Conservation (phyloP, 2,113 vertebrate species). For the Oophaga pumilio region DNA sequence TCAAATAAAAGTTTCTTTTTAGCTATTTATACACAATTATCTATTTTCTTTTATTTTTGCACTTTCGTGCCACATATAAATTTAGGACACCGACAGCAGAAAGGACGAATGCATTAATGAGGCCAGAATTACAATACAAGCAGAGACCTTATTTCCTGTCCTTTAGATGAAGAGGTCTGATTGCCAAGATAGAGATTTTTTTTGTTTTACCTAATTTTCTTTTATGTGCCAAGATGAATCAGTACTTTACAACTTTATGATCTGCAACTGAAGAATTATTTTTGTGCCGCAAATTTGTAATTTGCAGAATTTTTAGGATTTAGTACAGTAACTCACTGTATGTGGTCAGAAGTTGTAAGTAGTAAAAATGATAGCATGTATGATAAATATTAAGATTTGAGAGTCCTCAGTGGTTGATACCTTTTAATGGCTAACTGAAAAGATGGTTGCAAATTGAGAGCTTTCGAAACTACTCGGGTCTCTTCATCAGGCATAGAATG, state of each 20-base stretch:
- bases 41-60: not conserved
- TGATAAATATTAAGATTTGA: too few relatives aligned
- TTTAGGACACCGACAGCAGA: not conserved
- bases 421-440: too few relatives aligned
- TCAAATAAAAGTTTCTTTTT: not conserved
- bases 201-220: not conserved
- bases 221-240: slow-evolving; percentile 13
- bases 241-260: not conserved
- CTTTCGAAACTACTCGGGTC: too few relatives aligned
- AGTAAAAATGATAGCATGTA: too few relatives aligned
- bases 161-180: not conserved
- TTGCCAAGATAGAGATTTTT: slow-evolving; percentile 13
- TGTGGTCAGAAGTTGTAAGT: not conserved
- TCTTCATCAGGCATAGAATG: too few relatives aligned
- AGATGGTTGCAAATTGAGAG: too few relatives aligned
- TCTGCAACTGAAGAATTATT: slow-evolving; percentile 2
- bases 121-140: not conserved
- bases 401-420: too few relatives aligned
- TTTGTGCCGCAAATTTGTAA: not conserved
- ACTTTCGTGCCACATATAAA: not conserved
- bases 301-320: not conserved
- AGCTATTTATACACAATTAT: not conserved
- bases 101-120: not conserved
- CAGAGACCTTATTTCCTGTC: not conserved
- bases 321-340: not conserved